phyloP scores from a whole-genome alignment of 2,113 vertebrate species.

The Phylloscopus trochiloides region DNA sequence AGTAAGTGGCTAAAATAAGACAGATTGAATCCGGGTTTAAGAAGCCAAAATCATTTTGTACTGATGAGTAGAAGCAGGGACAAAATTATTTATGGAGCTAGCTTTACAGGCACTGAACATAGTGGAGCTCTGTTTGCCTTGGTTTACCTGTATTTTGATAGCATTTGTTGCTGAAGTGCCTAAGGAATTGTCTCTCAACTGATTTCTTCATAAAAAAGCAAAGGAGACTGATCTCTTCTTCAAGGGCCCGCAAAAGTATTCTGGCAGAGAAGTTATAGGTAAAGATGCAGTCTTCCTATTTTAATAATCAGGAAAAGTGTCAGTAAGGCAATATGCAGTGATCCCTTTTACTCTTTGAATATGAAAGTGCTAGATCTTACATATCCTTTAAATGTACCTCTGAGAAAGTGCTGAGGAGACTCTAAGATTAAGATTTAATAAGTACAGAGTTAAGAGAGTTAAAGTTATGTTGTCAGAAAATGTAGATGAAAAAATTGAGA shows the following conservation, averaged over 20 bases:
- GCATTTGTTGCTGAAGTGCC: neutral
- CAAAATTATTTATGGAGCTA: neutral
- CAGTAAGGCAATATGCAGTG: neutral
- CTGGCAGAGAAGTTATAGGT: neutral
- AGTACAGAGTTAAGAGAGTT: neutral
- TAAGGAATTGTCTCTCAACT: neutral
- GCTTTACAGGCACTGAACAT: neutral
- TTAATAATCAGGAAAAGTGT: neutral
- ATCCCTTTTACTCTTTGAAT: neutral
- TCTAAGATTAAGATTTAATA: neutral
- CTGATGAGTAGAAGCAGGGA: neutral
- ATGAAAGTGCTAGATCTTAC: neutral
- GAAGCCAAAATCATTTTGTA: neutral
- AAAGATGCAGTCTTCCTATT: neutral
- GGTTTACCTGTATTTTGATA: neutral
- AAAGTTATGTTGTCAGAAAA: neutral
- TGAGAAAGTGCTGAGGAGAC: neutral
- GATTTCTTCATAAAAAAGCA: neutral
- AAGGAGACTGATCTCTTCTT: neutral
- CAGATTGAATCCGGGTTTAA: neutral
- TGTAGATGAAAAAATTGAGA: neutral
- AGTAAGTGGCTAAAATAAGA: neutral
- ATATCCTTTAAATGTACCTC: neutral
- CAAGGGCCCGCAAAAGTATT: neutral
- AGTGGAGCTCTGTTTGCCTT: neutral